Evolutionary conservation across 37 sponge, comb jelly and placozoan genomes (phyloP).

Genomic region (Eunapius fragilis): DNA sequence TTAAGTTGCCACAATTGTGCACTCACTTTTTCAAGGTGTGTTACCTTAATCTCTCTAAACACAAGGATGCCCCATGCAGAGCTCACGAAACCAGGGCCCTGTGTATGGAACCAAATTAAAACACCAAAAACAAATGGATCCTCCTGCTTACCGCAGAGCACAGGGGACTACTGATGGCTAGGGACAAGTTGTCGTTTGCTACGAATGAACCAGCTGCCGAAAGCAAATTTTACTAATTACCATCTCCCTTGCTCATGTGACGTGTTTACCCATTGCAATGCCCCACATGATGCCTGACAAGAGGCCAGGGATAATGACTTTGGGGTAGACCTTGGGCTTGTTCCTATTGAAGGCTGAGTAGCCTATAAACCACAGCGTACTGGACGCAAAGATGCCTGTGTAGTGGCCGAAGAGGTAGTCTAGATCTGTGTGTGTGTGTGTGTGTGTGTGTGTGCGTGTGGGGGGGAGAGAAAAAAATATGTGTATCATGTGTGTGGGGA

Average conservation of each 20-base stretch:
- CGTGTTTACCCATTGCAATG: slow-evolving; percentile 65
- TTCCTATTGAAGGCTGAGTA: slow-evolving; percentile 61
- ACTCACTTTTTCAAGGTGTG: not conserved
- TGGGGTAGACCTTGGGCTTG: slow-evolving; percentile 78
- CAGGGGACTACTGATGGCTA: slow-evolving; percentile 71
- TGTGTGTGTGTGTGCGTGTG: no score
- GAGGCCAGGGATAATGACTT: slow-evolving; percentile 76
- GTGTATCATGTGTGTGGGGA: no score
- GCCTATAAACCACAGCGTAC: slow-evolving; percentile 64
- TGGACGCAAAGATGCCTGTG: slow-evolving; percentile 76
- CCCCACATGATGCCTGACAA: slow-evolving; percentile 90
- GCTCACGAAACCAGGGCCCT: slow-evolving; percentile 84
- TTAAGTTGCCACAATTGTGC: not conserved
- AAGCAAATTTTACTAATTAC: not conserved
- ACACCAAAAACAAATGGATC: not conserved
- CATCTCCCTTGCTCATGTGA: not conserved
- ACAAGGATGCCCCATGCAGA: slow-evolving; percentile 77
- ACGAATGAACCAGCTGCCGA: slow-evolving; percentile 67
- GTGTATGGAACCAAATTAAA: not conserved
- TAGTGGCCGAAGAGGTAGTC: slow-evolving; percentile 82
- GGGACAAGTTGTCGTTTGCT: slow-evolving; percentile 71
- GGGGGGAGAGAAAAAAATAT: no score
- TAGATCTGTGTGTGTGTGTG: slow-evolving; percentile 49
- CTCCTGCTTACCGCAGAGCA: slow-evolving; percentile 64
- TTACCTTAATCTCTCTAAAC: slow-evolving; percentile 82